Conservation (phyloP, 2,113 vertebrate species). For the Rallus limicola region DNA sequence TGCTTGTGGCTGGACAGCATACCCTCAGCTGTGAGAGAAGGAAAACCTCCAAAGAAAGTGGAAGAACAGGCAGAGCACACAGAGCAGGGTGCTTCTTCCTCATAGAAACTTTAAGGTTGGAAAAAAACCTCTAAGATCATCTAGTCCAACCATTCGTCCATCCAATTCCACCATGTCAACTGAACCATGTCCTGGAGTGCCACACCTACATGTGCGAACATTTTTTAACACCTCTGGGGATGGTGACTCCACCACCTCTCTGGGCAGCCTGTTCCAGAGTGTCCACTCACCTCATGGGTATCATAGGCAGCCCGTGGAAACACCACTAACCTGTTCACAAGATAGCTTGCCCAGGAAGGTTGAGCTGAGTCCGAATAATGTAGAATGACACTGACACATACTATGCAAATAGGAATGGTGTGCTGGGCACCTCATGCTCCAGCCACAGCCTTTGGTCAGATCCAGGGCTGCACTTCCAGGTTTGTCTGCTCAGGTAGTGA, state of each 20-base stretch:
- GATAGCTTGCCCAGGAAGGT: neutral
- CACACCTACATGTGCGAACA: too few relatives aligned
- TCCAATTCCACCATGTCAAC: too few relatives aligned
- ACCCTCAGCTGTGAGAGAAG: neutral
- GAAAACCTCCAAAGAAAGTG: neutral
- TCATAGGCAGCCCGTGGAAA: neutral
- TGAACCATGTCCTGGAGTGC: too few relatives aligned
- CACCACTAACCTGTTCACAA: neutral
- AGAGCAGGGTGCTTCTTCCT: neutral
- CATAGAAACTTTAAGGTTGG: too few relatives aligned
- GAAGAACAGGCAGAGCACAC: neutral
- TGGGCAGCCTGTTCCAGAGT: too few relatives aligned
- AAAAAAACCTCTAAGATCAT: too few relatives aligned
- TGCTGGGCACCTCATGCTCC: neutral
- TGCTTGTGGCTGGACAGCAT: neutral
- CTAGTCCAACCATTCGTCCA: too few relatives aligned
- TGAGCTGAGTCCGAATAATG: fast-evolving
- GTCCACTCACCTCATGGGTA: neutral
- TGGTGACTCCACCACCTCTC: too few relatives aligned
- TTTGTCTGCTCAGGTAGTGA: neutral
- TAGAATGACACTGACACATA: neutral
- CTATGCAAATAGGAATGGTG: neutral
- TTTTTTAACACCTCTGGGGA: too few relatives aligned
- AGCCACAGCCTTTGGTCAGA: neutral
- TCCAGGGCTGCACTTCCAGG: neutral